phyloP scores from a whole-genome alignment of 2,888 invertebrate genomes.

The Nomada fabriciana region DNA sequence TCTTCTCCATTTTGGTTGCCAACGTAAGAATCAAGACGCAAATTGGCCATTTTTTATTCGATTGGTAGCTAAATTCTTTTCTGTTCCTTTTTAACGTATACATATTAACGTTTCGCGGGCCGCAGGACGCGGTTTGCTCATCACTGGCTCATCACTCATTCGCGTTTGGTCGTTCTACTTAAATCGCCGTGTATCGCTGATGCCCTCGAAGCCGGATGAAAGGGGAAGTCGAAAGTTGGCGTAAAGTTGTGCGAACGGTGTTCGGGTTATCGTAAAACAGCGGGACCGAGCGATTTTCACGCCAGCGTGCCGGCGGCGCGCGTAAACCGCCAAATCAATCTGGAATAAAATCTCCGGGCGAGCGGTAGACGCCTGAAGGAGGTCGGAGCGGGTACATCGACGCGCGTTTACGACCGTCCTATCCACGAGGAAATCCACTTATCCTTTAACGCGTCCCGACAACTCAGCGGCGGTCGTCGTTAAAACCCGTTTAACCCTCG shows the following conservation, averaged over 20 bases:
- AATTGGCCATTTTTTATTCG: no score
- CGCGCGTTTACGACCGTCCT: constrained; percentile 47
- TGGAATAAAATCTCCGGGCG: constrained; percentile 20
- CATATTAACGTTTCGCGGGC: no score
- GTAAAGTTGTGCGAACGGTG: constrained; percentile 6
- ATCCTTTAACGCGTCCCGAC: constrained; percentile 55
- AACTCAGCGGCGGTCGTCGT: constrained; percentile 60
- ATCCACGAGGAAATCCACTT: constrained; percentile 55
- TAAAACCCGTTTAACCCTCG: constrained; percentile 59
- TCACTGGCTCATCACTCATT: no score
- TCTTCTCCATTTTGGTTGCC: no score
- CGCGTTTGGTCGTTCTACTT: neutral
- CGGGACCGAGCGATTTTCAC: constrained; percentile 18
- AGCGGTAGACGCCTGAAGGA: constrained; percentile 35
- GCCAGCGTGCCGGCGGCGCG: constrained; percentile 27
- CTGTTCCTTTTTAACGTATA: no score
- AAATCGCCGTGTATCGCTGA: neutral
- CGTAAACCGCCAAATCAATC: constrained; percentile 53
- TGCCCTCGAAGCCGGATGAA: neutral
- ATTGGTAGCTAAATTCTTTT: no score
- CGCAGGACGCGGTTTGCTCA: no score
- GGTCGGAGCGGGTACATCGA: constrained; percentile 6
- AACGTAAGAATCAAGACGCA: no score
- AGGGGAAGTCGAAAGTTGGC: neutral
- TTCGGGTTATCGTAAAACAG: constrained; percentile 23